Conservation (phyloP, 1,140 invertebrate genomes). For the Pteromalus puparum region DNA sequence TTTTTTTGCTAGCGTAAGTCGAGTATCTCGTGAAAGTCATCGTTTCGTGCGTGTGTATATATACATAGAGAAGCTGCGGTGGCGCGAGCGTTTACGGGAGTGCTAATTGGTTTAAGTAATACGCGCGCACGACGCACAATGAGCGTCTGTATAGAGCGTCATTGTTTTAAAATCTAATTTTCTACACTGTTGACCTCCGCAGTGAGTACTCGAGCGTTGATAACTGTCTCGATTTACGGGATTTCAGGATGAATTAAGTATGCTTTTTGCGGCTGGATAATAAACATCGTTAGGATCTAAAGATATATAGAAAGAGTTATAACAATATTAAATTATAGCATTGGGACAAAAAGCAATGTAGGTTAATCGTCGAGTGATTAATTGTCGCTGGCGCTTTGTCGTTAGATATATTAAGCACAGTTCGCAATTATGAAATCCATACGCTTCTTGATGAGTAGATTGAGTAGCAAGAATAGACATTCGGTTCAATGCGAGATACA, state of each 20-base stretch:
- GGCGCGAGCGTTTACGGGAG: neutral
- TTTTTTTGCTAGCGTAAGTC: neutral
- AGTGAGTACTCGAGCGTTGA: conserved; percentile 6
- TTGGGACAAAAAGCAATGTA: neutral
- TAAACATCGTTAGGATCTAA: neutral
- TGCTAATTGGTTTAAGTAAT: conserved; percentile 42
- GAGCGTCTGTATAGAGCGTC: neutral
- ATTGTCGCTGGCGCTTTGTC: neutral
- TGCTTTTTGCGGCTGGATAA: neutral
- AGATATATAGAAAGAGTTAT: neutral
- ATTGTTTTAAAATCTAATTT: conserved; percentile 24
- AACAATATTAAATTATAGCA: neutral
- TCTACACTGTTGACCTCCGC: conserved; percentile 11
- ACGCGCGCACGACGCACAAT: neutral
- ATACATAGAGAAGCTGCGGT: no score
- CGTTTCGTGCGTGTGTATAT: neutral
- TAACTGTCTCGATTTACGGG: conserved; percentile 10
- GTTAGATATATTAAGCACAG: neutral
- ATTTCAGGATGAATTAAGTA: neutral
- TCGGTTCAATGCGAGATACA: neutral
- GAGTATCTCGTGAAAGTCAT: conserved; percentile 24
- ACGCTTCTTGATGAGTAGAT: neutral
- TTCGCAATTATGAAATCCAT: neutral
- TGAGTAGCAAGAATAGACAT: neutral
- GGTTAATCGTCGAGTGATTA: neutral